A percentile compares a stretch with the other conserved stretches of the same genome.
phyloP scores from a whole-genome alignment of 1,140 invertebrate genomes.

The Drosophila novamexicana region DNA sequence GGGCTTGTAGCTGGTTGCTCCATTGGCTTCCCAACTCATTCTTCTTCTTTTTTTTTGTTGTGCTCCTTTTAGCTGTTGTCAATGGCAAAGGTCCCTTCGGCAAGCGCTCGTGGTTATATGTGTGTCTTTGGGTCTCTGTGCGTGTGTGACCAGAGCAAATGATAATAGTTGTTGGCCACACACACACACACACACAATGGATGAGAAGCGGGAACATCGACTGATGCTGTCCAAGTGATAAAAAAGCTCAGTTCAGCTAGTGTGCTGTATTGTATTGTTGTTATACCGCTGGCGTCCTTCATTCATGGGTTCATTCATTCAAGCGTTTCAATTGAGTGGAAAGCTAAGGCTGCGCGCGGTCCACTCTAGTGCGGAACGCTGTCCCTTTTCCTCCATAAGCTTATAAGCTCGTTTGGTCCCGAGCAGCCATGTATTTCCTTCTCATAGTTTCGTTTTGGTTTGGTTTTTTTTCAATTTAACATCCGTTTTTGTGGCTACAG shows the following conservation, averaged over 20 bases:
- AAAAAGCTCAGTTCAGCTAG: conserved; percentile 36
- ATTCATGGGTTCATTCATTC: conserved; percentile 64
- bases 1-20: conserved; percentile 68
- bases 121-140: conserved; percentile 34
- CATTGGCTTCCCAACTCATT: conserved; percentile 61
- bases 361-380: conserved; percentile 13
- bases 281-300: conserved; percentile 46
- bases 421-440: conserved; percentile 58
- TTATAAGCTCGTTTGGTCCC: conserved; percentile 65
- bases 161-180: conserved; percentile 63
- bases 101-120: conserved; percentile 15
- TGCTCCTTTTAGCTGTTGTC: conserved; percentile 12
- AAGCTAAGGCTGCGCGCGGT: conserved; percentile 37
- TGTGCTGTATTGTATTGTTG: conserved; percentile 44
- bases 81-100: conserved; percentile 24
- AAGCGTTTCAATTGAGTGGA: conserved; percentile 71
- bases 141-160: conserved; percentile 44
- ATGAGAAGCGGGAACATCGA: conserved; percentile 4
- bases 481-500: conserved; percentile 72
- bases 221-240: conserved; percentile 51
- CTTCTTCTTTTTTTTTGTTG: conserved; percentile 2
- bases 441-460: conserved; percentile 47
- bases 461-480: conserved; percentile 63
- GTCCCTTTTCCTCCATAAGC: conserved; percentile 48
- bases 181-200: conserved; percentile 27